These are phyloP conservation scores for Orthonychiurus folsomi DNA, from an alignment of 2,888 invertebrate species.

Conservation along the genomic window DNA sequence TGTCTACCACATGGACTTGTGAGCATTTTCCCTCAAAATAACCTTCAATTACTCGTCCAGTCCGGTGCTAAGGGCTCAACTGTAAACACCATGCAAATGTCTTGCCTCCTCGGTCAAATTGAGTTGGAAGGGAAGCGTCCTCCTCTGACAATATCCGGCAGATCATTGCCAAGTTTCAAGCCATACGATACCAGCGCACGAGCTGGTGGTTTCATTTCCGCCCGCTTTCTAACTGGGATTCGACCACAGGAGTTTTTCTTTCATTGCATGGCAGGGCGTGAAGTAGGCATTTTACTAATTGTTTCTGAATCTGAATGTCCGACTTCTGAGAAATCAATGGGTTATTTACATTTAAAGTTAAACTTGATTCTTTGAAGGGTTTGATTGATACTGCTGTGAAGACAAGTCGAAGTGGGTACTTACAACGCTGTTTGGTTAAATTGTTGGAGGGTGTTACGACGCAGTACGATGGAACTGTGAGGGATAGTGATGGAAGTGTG, in stretches of 20 bases:
- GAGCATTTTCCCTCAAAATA: conserved; percentile 83
- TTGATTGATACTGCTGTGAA: conserved; percentile 99
- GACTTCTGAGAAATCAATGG: not conserved
- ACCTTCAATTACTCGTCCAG: conserved; percentile 95
- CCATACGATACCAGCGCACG: conserved; percentile 78
- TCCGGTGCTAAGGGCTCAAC: conserved; percentile 98
- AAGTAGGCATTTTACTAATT: no score
- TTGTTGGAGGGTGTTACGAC: conserved; percentile 93
- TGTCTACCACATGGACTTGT: conserved; percentile 78
- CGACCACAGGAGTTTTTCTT: conserved; percentile 97
- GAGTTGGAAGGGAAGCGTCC: conserved; percentile 97
- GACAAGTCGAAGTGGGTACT: conserved; percentile 95
- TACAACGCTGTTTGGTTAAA: conserved; percentile 93
- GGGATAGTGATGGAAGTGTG: conserved; percentile 86
- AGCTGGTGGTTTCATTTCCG: conserved; percentile 93
- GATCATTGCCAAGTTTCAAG: conserved; percentile 82
- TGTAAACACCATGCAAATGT: conserved; percentile 97
- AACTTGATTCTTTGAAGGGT: conserved; percentile 60
- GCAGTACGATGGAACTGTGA: conserved; percentile 86
- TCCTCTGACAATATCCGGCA: conserved; percentile 86
- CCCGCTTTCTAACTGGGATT: conserved; percentile 96
- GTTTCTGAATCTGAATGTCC: conserved; percentile 39
- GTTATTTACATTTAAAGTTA: not conserved
- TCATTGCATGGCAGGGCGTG: conserved; percentile 99
- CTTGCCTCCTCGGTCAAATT: conserved; percentile 93